These are phyloP conservation scores for Melipona beecheii DNA, from an alignment of 2,888 invertebrate genomes.

Conservation along the genomic window DNA sequence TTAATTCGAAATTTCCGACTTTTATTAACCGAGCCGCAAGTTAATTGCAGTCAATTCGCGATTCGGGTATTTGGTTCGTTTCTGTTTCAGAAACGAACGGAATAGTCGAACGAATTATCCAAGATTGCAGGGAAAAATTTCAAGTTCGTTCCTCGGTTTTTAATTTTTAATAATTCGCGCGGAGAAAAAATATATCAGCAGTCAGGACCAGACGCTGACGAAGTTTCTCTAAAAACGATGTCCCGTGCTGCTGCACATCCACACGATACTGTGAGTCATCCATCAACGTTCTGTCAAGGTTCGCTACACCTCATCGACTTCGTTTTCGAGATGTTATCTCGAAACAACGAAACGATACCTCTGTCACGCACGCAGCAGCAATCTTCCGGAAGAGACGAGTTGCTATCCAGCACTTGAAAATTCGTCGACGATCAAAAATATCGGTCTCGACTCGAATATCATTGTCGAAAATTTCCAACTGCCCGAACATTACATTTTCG, in stretches of 20 bases:
- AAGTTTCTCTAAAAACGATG: constrained; percentile 5
- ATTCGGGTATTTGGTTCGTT: too few relatives aligned
- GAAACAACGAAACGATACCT: neutral
- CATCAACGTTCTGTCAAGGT: neutral
- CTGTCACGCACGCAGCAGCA: too few relatives aligned
- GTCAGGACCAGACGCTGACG: neutral
- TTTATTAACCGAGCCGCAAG: too few relatives aligned
- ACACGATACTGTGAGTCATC: neutral
- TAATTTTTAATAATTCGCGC: too few relatives aligned
- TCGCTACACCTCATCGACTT: neutral
- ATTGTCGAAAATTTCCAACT: too few relatives aligned
- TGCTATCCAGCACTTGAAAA: neutral
- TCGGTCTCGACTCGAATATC: neutral
- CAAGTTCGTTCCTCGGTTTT: neutral
- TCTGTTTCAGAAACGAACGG: too few relatives aligned
- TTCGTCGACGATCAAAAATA: neutral
- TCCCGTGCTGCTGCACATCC: neutral
- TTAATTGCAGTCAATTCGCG: too few relatives aligned
- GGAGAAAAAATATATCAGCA: neutral
- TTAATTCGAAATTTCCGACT: too few relatives aligned
- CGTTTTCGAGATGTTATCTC: neutral
- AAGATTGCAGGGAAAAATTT: too few relatives aligned
- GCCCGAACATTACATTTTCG: neutral
- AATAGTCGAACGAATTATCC: too few relatives aligned
- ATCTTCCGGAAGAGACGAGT: neutral